Conservation (phyloP, 2,888 invertebrate species). For the Drosophila siamana region DNA sequence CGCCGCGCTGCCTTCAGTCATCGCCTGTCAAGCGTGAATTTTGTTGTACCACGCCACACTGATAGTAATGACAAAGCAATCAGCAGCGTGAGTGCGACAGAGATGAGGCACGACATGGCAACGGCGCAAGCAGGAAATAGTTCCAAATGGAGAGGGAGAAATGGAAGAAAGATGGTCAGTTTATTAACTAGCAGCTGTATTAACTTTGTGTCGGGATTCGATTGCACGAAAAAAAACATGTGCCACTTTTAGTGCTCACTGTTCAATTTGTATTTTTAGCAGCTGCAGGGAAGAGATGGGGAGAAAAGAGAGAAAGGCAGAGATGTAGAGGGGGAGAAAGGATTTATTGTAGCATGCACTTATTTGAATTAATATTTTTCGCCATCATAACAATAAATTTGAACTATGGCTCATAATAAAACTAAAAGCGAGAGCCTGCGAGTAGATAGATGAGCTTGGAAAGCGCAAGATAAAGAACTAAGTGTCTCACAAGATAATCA, state of each 20-base stretch:
- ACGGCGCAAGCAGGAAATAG: background rate
- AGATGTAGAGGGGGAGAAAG: too few species aligned
- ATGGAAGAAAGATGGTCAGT: background rate
- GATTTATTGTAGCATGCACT: too few species aligned
- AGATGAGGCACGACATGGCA: slow-evolving; percentile 2
- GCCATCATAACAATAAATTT: too few species aligned
- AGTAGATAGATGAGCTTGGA: too few species aligned
- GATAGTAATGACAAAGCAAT: slow-evolving; percentile 56
- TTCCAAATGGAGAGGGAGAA: background rate
- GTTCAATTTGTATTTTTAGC: background rate
- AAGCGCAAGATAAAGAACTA: too few species aligned
- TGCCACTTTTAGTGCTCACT: background rate
- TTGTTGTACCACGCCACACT: slow-evolving; percentile 44
- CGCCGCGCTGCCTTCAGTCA: slow-evolving; percentile 33
- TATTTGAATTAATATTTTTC: too few species aligned
- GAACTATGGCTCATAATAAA: too few species aligned
- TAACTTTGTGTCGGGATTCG: background rate
- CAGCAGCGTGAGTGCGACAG: slow-evolving; percentile 1
- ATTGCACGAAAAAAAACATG: background rate
- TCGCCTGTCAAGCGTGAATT: slow-evolving; percentile 70
- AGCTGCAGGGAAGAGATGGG: too few species aligned
- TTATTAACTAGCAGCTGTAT: background rate
- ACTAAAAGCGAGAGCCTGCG: too few species aligned
- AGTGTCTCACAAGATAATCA: too few species aligned
- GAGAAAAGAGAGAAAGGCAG: too few species aligned